Conservation (phyloP, 2,113 vertebrate species). For the Geothlypis trichas region DNA sequence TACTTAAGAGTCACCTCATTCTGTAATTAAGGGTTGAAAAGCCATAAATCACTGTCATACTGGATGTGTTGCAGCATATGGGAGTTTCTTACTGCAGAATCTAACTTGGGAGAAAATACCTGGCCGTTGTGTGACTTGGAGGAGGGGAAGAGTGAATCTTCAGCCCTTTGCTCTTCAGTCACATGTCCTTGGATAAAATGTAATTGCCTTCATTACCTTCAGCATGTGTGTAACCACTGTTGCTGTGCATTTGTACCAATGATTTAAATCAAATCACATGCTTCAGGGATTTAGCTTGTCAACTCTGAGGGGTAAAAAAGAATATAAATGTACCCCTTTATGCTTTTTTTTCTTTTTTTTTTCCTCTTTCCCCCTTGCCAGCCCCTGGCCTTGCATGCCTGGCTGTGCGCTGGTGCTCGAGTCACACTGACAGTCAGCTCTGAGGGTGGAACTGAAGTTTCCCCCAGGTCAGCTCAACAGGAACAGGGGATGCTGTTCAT, state of each 20-base stretch:
- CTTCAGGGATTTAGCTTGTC: not conserved
- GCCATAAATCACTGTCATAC: not conserved
- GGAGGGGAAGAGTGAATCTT: not conserved
- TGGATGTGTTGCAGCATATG: fast-evolving
- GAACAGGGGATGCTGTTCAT: not conserved
- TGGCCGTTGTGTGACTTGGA: not conserved
- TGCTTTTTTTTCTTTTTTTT: not conserved
- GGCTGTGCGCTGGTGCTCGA: not conserved
- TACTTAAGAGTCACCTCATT: not conserved
- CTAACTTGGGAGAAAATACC: not conserved
- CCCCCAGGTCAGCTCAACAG: not conserved
- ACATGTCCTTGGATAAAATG: not conserved
- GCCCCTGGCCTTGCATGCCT: not conserved
- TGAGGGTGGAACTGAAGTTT: not conserved
- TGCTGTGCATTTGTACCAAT: not conserved
- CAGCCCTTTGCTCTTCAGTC: not conserved
- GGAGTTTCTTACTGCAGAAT: not conserved
- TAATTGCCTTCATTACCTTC: not conserved
- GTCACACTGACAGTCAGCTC: not conserved
- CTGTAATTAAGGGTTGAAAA: not conserved
- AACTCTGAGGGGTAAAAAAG: not conserved
- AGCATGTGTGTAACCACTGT: not conserved
- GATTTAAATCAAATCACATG: not conserved
- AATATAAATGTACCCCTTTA: not conserved
- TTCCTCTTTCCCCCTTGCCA: not conserved